Evolutionary conservation across 2,888 invertebrate genomes (phyloP), one percentile per base, ranked within the genome.

Genomic region (Mylabris sibirica): DNA sequence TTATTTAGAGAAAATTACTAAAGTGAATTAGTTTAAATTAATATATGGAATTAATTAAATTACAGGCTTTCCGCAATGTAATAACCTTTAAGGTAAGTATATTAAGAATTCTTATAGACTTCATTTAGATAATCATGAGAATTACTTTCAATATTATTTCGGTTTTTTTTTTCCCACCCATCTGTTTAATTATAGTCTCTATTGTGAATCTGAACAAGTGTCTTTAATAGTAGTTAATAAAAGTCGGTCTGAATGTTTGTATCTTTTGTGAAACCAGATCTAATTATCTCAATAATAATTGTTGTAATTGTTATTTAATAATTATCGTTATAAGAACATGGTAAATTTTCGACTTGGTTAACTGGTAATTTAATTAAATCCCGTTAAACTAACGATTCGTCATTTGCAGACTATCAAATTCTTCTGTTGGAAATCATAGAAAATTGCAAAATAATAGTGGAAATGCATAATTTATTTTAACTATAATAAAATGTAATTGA

Each of bases 321-420:
- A 70, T 67, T 63, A 63, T 63, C 41, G 61, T 66, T 26, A 24
- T 64, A 59, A 22, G 44, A 60, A 49, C 26, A 66, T 62, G 63
- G 63, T 57, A 63, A 67, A 68, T 72, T 71, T 72, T 72, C 71
- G 66, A 67, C 69, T 69, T 60, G 53, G 72, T 69, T 71, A 38
- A 59, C 20, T 69, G 65, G 26, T 57, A 34, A 57, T 66, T 65
- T 22, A 17, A 67, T 63, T 68, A 71, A 71, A 72, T 72, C 70
- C 71, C 66, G 67, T 69, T 68, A 63, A 71, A 65, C 60, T 64
- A 72, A 72, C 68, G 69, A 60, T 61, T 68, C 64, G 68, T 66
- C 68, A 68, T 68, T 71, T 71, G 64, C 70, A 71, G 70, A 24
- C 64, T 63, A 38, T 49, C 20, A 66, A 60, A 66, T 30, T 69